Evolutionary conservation across 2,888 invertebrate species (phyloP).

Genomic region (Plebejus anna): DNA sequence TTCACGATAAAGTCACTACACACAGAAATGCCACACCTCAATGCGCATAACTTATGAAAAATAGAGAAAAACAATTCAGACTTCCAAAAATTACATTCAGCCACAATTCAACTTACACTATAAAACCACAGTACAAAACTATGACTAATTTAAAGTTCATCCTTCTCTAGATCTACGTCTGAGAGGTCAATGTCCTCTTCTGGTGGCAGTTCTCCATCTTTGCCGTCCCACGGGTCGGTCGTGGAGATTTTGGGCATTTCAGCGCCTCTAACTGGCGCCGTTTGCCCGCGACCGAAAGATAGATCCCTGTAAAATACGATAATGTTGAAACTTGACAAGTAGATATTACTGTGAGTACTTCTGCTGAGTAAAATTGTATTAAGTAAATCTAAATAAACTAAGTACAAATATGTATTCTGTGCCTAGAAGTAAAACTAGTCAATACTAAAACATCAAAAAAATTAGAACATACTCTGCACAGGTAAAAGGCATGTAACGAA

Average conservation of each 20-base stretch:
- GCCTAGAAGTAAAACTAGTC: too few relatives aligned
- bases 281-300: conserved; percentile 95
- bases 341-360: too few relatives aligned
- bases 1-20: background rate
- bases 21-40: background rate
- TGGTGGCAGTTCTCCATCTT: conserved; percentile 91
- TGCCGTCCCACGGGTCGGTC: conserved; percentile 94
- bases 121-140: conserved; percentile 26
- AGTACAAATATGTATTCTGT: too few relatives aligned
- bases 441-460: too few relatives aligned
- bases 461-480: too few relatives aligned
- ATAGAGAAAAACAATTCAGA: conserved; percentile 26
- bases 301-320: conserved; percentile 82
- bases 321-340: background rate
- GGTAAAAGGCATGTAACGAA: too few relatives aligned
- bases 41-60: background rate
- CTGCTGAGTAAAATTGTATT: too few relatives aligned
- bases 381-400: too few relatives aligned
- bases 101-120: conserved; percentile 12
- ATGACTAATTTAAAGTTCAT: conserved; percentile 82
- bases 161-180: conserved; percentile 90
- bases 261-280: conserved; percentile 91
- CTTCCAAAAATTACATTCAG: conserved; percentile 24
- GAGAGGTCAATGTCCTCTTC: conserved; percentile 96
- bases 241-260: conserved; percentile 85